Evolutionary conservation across 2,797 vertebrate species (phyloP), one percentile per base, ranked within the genome.

Genomic region (Anomalospiza imberbis): DNA sequence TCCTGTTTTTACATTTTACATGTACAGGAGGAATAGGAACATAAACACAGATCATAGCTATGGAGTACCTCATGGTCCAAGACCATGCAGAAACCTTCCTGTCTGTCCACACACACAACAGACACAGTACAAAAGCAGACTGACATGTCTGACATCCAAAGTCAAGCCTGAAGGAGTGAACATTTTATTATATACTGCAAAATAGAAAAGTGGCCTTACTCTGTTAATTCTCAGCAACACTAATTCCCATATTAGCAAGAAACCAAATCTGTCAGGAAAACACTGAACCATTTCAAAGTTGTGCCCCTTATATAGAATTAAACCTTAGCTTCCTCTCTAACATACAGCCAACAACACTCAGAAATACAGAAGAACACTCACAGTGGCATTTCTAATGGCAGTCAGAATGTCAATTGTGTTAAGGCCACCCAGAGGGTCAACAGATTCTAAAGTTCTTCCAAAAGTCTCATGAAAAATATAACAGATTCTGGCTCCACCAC

Each of bases 381-480:
- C 99, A 40, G 99, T 99, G 70, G 99, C 99, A 86, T 99, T 99
- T 97, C 99, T 98, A 97, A 99, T 99, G 91, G 99, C 99, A 38
- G 99, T 99, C 88, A 99, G 98, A 93, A 99, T 99, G 91, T 99
- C 99, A 38, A 99, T 99, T 90, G 99, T 99, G 92, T 98, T 99
- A 94, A 99, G 99, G 91, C 99, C 99, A 96, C 99, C 99, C 58
- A 99, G 97, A 3, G 99, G 99, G 97, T 99, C 99, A 89, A 99
- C 99, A 13, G 99, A 99, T 97, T 99, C 99, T 98, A 99, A 95
- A 36, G 99, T 99, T 96, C 99, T 98, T 73, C 99, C 99, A 92
- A 99, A 99, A 26, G 99, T 99, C 97, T 99, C 99, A 62, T 99
- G 99, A 97, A 99, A 99, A 95, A 99, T 99, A 88, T 99, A 99